These are phyloP conservation scores for Manis pentadactyla DNA, from an alignment of 2,797 vertebrate species.

Conservation along the genomic window DNA sequence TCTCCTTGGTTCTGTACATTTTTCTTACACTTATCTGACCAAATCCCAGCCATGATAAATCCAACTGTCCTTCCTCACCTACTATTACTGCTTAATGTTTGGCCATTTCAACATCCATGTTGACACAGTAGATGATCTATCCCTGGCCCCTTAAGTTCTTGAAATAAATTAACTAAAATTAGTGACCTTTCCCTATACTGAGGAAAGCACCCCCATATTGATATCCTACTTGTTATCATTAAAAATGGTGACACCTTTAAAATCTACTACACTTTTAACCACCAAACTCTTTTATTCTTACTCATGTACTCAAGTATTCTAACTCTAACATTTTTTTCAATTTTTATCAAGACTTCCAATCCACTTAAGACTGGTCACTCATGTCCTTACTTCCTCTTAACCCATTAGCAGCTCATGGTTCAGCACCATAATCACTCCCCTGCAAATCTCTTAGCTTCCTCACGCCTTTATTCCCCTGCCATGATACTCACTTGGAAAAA, in stretches of 20 bases:
- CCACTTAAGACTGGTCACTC: background rate
- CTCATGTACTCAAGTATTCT: background rate
- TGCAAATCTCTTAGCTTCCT: background rate
- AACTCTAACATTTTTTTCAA: background rate
- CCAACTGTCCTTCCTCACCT: background rate
- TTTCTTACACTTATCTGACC: background rate
- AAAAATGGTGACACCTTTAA: background rate
- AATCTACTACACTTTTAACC: background rate
- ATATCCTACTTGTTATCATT: background rate
- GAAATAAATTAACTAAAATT: background rate
- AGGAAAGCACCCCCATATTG: background rate
- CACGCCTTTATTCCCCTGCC: background rate
- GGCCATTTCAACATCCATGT: background rate
- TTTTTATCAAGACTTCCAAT: background rate
- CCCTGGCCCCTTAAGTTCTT: background rate
- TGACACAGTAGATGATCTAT: background rate
- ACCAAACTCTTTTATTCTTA: background rate
- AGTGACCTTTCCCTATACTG: background rate
- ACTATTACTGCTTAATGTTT: no score
- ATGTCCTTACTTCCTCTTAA: background rate
- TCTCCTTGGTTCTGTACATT: background rate
- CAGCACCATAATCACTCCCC: background rate
- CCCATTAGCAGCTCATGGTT: background rate
- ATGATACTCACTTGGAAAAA: background rate
- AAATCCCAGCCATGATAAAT: background rate